Conservation (phyloP, 2,113 vertebrate genomes). For the Tylochromis polylepis region DNA sequence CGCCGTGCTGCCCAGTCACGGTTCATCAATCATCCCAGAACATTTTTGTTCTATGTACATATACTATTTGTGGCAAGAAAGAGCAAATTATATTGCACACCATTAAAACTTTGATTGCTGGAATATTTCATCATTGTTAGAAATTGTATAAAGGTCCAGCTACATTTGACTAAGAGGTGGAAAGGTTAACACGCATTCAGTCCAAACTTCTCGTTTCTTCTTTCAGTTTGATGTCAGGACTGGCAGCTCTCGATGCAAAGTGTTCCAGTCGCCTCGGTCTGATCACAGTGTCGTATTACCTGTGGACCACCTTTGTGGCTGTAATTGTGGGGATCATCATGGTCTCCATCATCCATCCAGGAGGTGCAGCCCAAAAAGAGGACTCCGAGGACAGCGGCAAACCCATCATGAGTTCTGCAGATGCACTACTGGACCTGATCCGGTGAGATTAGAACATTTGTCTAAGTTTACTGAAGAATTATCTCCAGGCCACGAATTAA, state of each 20-base stretch:
- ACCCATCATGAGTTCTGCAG: slow-evolving; percentile 93
- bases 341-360: slow-evolving; percentile 94
- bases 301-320: slow-evolving; percentile 97
- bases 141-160: neutral
- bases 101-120: neutral
- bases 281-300: slow-evolving; percentile 93
- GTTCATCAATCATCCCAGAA: neutral
- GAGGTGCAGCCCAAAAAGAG: slow-evolving; percentile 91
- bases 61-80: neutral
- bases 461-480: neutral
- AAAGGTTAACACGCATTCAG: neutral
- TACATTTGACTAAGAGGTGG: neutral
- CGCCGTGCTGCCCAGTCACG: too few species aligned
- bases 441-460: slow-evolving; percentile 71
- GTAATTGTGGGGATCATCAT: slow-evolving; percentile 95
- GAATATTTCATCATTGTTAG: neutral
- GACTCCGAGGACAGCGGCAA: slow-evolving; percentile 83
- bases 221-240: slow-evolving; percentile 92
- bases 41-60: neutral
- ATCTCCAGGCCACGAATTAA: neutral
- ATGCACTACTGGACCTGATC: slow-evolving; percentile 93
- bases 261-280: slow-evolving; percentile 92
- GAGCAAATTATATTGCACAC: neutral
- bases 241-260: slow-evolving; percentile 93
- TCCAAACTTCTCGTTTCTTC: neutral